Conservation (phyloP, 1,140 invertebrate genomes). For the Drosophila grimshawi region DNA sequence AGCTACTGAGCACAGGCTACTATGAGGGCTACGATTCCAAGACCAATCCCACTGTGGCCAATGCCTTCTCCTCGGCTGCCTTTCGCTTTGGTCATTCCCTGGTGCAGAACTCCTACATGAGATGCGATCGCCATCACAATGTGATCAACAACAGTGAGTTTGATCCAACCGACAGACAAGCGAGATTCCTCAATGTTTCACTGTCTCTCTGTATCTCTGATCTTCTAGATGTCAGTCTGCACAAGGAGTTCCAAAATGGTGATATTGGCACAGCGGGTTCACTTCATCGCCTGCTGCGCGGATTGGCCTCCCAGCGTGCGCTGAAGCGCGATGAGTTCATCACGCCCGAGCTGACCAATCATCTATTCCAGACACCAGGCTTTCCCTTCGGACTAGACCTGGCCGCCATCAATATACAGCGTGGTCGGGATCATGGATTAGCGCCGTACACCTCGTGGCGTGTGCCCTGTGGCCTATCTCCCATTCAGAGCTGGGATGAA, state of each 20-base stretch:
- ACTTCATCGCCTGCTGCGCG: conserved; percentile 91
- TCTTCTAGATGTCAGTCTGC: conserved; percentile 90
- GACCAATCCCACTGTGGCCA: conserved; percentile 94
- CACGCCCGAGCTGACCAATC: conserved; percentile 92
- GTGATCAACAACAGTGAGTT: conserved; percentile 88
- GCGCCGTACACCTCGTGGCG: conserved; percentile 93
- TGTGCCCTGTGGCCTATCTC: conserved; percentile 90
- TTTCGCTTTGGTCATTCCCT: conserved; percentile 98
- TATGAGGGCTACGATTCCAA: conserved; percentile 91
- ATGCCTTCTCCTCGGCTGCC: conserved; percentile 97
- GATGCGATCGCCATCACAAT: conserved; percentile 88
- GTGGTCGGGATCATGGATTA: conserved; percentile 95
- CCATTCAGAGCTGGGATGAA: conserved; percentile 90
- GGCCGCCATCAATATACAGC: conserved; percentile 94
- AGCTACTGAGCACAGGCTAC: conserved; percentile 87
- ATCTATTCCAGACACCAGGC: conserved; percentile 91
- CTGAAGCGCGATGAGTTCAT: conserved; percentile 94
- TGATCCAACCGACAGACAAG: not conserved
- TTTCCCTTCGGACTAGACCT: conserved; percentile 94
- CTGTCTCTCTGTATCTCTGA: too few species aligned
- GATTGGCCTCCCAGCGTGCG: conserved; percentile 90
- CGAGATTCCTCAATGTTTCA: not conserved
- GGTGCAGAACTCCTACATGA: conserved; percentile 91
- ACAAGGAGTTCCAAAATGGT: conserved; percentile 88
- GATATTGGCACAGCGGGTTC: conserved; percentile 90